A percentile compares a stretch with the other conserved stretches of the same genome.
These are phyloP conservation scores for Mola mola DNA, from an alignment of 2,113 vertebrate species.

Conservation along the genomic window DNA sequence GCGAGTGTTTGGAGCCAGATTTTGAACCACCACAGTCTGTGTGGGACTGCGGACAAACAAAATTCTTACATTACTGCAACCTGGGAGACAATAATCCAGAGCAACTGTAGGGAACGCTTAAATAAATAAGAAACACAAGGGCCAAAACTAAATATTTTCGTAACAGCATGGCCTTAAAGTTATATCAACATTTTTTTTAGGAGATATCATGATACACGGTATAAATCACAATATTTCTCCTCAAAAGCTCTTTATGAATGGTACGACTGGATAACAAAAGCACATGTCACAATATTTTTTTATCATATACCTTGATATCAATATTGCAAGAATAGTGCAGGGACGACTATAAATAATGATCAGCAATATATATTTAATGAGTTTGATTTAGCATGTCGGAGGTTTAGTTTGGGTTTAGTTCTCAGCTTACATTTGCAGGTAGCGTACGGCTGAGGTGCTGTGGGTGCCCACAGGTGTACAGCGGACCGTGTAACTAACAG, in stretches of 20 bases:
- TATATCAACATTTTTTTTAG: too few relatives aligned
- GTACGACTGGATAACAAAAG: too few relatives aligned
- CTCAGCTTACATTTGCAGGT: constrained; percentile 89
- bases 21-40: constrained; percentile 86
- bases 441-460: constrained; percentile 89
- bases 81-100: background rate
- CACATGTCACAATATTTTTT: too few relatives aligned
- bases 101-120: background rate
- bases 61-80: background rate
- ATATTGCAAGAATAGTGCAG: too few relatives aligned
- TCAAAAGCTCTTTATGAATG: too few relatives aligned
- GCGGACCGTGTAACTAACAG: constrained; percentile 92
- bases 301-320: too few relatives aligned
- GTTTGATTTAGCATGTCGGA: background rate
- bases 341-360: too few relatives aligned
- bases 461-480: constrained; percentile 92
- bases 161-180: too few relatives aligned
- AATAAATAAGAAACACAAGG: background rate
- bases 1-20: constrained; percentile 89
- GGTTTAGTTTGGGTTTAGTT: background rate
- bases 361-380: too few relatives aligned
- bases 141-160: background rate
- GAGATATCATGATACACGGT: too few relatives aligned
- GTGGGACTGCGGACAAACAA: constrained; percentile 81
- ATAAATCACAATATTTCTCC: too few relatives aligned